phyloP scores from a whole-genome alignment of 2,797 vertebrate genomes.

The Rhinella marina region DNA sequence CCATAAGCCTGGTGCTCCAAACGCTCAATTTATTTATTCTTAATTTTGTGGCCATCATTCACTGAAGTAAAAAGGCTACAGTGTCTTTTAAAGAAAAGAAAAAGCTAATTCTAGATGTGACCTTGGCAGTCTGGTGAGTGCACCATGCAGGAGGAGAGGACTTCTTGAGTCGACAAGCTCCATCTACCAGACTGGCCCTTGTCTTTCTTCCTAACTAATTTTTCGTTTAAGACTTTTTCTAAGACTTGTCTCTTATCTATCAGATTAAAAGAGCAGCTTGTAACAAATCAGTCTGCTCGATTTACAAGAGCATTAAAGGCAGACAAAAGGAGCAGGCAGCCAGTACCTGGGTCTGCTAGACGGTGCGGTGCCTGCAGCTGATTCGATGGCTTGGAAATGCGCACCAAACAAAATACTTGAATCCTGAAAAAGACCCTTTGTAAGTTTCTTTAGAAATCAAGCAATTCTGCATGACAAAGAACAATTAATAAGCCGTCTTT shows the following conservation, averaged over 20 bases:
- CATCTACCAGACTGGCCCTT: constrained; percentile 99
- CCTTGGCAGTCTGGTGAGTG: constrained; percentile 98
- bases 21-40: constrained; percentile 99
- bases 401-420: constrained; percentile 99
- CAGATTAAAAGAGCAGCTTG: constrained; percentile 99
- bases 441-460: constrained; percentile 99
- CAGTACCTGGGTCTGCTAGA: constrained; percentile 99
- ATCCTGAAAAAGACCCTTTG: constrained; percentile 99
- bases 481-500: constrained; percentile 99
- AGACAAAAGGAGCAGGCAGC: constrained; percentile 99
- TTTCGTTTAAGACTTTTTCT: constrained; percentile 99
- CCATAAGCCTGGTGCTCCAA: constrained; percentile 96
- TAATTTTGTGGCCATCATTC: constrained; percentile 99
- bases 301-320: constrained; percentile 99
- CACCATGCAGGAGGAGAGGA: constrained; percentile 94
- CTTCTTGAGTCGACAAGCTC: constrained; percentile 99
- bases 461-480: constrained; percentile 99
- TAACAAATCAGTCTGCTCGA: constrained; percentile 99
- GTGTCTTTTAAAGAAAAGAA: constrained; percentile 99
- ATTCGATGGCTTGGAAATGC: constrained; percentile 99
- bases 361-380: constrained; percentile 98
- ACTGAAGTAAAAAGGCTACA: constrained; percentile 99
- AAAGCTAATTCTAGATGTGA: constrained; percentile 99
- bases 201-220: constrained; percentile 99
- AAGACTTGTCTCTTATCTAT: constrained; percentile 99